Evolutionary conservation across 2,888 invertebrate species (phyloP).

Genomic region (Erynnis tages): DNA sequence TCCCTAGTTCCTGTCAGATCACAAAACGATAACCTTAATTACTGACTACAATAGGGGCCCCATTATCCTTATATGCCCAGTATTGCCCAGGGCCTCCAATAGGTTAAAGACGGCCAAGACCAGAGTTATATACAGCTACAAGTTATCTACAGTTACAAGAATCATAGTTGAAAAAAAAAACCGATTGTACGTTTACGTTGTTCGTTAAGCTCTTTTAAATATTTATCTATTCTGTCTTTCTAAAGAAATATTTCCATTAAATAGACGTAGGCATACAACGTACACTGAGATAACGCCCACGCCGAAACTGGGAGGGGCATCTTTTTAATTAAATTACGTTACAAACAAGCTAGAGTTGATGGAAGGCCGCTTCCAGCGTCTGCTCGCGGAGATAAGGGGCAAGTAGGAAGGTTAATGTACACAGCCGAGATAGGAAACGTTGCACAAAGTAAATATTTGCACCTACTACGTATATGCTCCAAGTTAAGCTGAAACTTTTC

Average conservation of each 20-base stretch:
- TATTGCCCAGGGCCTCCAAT: too few relatives aligned
- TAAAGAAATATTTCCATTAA: neutral
- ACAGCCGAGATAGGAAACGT: slow-evolving; percentile 57
- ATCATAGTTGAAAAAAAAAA: too few relatives aligned
- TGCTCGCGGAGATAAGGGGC: slow-evolving; percentile 61
- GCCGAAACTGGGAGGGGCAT: slow-evolving; percentile 36
- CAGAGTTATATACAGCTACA: too few relatives aligned
- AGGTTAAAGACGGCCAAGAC: too few relatives aligned
- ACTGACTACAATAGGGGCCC: too few relatives aligned
- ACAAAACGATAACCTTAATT: too few relatives aligned
- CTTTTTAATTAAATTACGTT: slow-evolving; percentile 63
- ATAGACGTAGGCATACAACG: neutral
- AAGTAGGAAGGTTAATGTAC: slow-evolving; percentile 56
- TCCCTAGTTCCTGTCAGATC: too few relatives aligned
- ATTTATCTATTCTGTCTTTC: neutral
- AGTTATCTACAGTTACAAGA: too few relatives aligned
- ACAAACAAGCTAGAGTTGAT: slow-evolving; percentile 28
- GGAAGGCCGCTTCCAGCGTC: slow-evolving; percentile 45
- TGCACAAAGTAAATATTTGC: slow-evolving; percentile 66
- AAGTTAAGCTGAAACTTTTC: slow-evolving; percentile 15
- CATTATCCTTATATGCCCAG: too few relatives aligned
- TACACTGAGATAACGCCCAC: slow-evolving; percentile 12
- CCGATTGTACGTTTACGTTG: too few relatives aligned
- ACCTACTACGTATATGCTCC: slow-evolving; percentile 14
- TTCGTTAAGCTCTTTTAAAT: too few relatives aligned